Evolutionary conservation across 2,113 vertebrate genomes (phyloP), one percentile per base, ranked within the genome.

Genomic region (Percina caprodes): DNA sequence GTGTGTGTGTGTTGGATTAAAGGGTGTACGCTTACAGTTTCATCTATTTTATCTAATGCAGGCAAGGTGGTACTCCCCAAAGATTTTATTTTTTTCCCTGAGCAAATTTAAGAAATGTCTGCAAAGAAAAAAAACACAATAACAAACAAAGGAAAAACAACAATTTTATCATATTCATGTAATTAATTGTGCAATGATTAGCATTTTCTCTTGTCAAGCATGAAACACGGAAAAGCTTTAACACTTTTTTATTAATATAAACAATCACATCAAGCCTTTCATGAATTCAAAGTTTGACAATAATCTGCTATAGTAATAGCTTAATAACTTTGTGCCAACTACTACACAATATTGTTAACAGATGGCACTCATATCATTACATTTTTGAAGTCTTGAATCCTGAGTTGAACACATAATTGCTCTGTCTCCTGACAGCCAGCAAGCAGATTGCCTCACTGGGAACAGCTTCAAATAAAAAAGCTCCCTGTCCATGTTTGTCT

Each of bases 11-110:
- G 80, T 90, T 91, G 89, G 77, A 92, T 92, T 94, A 93, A 93
- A 94, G 89, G 77, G 87, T 86, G 84, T 93, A 80, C 89, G 82
- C 91, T 90, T 92, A 84, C 66, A 86, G 89, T 94, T 94, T 94
- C 87, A 94, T 94, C 89, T 94, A 89, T 92, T 92, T 90, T 87
- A 85, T 93, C 90, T 91, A 87, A 90, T 80, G 89, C 87, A 91
- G 89, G 89, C 81, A 89, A 93, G 88, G 89, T 88, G 83, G 88
- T 90, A 89, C 87, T 94, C 93, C 92, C 94, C 79, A 69, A 94
- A 91, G 94, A 89, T 87, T 89, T 87, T 4, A 5, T 61, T 75
- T 80, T 80, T 82, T 88, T 86, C 83, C 82, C 89, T 48, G 68
- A 86, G 86, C 89, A 93, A 90, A 89, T 93, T 92, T 90, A 92